Conservation (phyloP, 2,113 vertebrate genomes). For the Montifringilla adamsi region DNA sequence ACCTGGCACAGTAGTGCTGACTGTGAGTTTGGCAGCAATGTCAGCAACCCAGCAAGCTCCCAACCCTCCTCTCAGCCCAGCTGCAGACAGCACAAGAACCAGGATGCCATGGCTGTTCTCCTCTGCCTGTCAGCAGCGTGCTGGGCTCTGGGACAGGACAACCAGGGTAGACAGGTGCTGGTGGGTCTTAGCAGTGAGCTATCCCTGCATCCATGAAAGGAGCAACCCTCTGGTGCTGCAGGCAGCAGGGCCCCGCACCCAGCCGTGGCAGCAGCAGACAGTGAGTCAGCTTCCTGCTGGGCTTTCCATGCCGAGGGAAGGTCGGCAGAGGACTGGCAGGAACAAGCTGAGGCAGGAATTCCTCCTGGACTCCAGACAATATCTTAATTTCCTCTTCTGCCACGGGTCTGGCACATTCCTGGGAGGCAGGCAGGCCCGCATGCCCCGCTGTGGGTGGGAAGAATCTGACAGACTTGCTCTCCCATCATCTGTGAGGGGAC, state of each 20-base stretch:
- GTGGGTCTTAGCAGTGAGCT: background rate
- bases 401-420: slow-evolving; percentile 34
- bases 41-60: accelerated
- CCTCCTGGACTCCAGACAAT: slow-evolving; percentile 41
- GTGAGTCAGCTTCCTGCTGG: slow-evolving; percentile 64
- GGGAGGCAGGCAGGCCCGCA: background rate
- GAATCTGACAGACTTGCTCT: background rate
- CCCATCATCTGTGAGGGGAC: accelerated
- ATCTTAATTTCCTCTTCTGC: slow-evolving; percentile 43
- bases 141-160: background rate
- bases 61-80: background rate
- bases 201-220: background rate
- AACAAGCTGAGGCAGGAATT: slow-evolving; percentile 44
- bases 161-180: background rate
- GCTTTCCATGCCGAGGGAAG: background rate
- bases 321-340: slow-evolving; percentile 1
- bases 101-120: background rate
- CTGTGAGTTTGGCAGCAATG: accelerated
- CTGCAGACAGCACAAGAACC: background rate
- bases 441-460: accelerated
- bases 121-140: background rate
- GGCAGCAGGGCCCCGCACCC: background rate
- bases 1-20: background rate
- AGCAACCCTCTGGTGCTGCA: background rate
- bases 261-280: background rate